Evolutionary conservation across 2,797 vertebrate species (phyloP).

Genomic region (Galago senegalensis): DNA sequence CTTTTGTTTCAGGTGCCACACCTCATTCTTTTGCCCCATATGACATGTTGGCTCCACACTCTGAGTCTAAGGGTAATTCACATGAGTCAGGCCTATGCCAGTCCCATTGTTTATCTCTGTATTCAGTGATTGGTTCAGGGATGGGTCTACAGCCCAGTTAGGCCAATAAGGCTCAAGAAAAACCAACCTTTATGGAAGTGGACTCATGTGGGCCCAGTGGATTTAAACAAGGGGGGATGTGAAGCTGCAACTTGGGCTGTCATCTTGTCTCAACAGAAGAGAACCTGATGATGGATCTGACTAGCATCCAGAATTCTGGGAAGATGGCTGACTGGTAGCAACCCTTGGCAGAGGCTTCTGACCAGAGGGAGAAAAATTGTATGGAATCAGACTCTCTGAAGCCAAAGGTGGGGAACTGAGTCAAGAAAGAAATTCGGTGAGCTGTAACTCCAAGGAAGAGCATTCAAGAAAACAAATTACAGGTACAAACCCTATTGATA

Average conservation of each 20-base stretch:
- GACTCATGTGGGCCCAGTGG: not conserved
- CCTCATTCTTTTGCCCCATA: not conserved
- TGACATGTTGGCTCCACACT: fast-evolving
- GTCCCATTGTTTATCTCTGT: no score
- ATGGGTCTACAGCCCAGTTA: not conserved
- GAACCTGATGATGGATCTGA: not conserved
- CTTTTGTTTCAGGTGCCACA: not conserved
- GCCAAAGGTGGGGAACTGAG: no score
- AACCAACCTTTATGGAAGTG: not conserved
- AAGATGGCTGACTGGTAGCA: no score
- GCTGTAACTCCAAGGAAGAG: no score
- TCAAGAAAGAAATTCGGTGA: no score
- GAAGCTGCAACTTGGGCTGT: not conserved
- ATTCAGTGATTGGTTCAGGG: not conserved
- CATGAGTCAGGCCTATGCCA: no score
- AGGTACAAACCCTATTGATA: no score
- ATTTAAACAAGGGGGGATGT: not conserved
- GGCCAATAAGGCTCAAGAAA: not conserved
- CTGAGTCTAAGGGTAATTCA: no score
- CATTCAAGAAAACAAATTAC: no score
- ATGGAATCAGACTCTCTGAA: no score
- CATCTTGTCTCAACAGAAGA: not conserved
- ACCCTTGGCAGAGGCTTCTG: no score
- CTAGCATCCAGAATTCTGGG: not conserved
- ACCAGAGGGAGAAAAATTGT: no score